Base-by-base conservation (phyloP, 2,888 invertebrate genomes). In the Alloscopus bannaensis region DNA sequence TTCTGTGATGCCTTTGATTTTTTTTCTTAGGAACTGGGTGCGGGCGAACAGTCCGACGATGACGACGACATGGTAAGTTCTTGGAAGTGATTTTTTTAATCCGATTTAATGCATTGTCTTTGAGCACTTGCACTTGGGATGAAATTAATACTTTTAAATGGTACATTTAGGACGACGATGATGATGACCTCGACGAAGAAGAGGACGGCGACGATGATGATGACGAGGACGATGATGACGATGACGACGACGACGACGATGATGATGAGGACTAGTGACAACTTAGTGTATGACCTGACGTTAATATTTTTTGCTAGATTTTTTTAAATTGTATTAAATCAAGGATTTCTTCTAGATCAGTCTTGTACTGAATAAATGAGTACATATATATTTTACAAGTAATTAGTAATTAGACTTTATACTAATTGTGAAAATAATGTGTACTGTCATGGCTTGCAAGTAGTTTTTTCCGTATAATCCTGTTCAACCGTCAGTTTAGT, bases 201-300 rank as follows among this genome's bases (percentile, higher is more conserved):
- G 84, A 83, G n/a, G 83, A 81, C 26, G 84, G 81, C 29, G 84
- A 84, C 18, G 84, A 82, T n/a, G 84, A 83, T 20, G 55, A 52
- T 8, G 55, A 59, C 28, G 77, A 81, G 42, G 73, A 68, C 31
- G 71, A 65, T 57, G 79, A 76, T 13, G 79, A 76, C 11, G 76
- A 79, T 31, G 83, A 83, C 11, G 80, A 80, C 13, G 83, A 80
- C 24, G 81, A 80, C n/a, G 78, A 81, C 26, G 83, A 81, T 24
- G 81, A 81, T 57, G 83, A 83, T 50, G 82, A 82, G 18, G 83
- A 81, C 22, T 79, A 83, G 75, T n/a, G n/a, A n/a, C n/a, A n/a
- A n/a, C n/a, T n/a, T n/a, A n/a, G n/a, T 75, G 36, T 69, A 76
- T 47, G 76, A 78, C 57, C 80, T 81, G 75, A 64, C 47, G 11